Evolutionary conservation across 2,797 vertebrate species (phyloP).

Genomic region (Propithecus deckenii): DNA sequence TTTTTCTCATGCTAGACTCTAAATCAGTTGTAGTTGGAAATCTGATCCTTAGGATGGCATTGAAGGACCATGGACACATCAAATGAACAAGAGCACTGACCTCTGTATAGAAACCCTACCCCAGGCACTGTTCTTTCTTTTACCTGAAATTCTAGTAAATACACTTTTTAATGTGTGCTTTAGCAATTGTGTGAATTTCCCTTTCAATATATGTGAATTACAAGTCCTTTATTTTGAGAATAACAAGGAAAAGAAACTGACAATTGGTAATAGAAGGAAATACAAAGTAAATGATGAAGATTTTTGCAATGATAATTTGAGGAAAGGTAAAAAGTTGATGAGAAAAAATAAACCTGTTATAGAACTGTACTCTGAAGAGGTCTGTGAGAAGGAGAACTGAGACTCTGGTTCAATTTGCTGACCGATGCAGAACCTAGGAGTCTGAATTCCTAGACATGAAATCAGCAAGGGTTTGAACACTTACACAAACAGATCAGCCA

Average conservation of each 20-base stretch:
- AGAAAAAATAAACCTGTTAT: not conserved
- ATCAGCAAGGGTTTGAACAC: not conserved
- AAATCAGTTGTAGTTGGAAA: conserved; percentile 11
- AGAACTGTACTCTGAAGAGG: not conserved
- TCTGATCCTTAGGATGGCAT: not conserved
- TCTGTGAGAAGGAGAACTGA: conserved; percentile 7
- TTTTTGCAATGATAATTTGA: conserved; percentile 39
- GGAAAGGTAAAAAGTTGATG: not conserved
- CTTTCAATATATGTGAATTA: conserved; percentile 41
- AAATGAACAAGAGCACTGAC: not conserved
- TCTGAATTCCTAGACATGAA: not conserved
- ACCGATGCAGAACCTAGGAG: not conserved
- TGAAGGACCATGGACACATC: not conserved
- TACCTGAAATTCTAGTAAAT: not conserved
- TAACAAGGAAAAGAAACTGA: conserved; percentile 25
- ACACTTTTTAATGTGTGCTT: not conserved
- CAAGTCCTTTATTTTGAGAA: conserved; percentile 37
- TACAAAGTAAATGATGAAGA: not conserved
- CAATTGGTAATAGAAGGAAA: not conserved
- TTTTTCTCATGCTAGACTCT: conserved; percentile 35
- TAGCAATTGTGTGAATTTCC: conserved; percentile 32
- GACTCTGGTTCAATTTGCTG: not conserved
- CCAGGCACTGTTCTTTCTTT: not conserved
- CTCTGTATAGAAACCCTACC: not conserved
- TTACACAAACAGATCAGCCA: not conserved